Evolutionary conservation across 2,113 vertebrate genomes (phyloP).

Genomic region (Dipodomys stephensi): DNA sequence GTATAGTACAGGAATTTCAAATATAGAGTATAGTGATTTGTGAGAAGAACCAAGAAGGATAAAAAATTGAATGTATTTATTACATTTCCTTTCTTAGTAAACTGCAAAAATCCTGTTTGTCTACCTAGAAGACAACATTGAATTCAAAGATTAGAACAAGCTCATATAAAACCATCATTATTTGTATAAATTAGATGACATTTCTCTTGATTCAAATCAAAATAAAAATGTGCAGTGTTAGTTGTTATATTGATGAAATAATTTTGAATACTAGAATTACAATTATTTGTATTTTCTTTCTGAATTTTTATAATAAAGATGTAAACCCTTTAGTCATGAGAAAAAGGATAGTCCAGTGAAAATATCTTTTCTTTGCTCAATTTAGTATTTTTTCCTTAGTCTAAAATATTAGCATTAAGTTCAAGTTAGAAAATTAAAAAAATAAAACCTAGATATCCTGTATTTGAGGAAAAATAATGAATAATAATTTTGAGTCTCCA

Average conservation of each 20-base stretch:
- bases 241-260: background rate
- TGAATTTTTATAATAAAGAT: background rate
- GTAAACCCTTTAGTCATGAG: background rate
- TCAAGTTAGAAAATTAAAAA: background rate
- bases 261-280: background rate
- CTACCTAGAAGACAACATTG: background rate
- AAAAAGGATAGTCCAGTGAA: background rate
- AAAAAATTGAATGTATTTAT: background rate
- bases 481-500: background rate
- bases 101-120: constrained; percentile 4
- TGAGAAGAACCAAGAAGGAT: no score
- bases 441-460: background rate
- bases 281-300: background rate
- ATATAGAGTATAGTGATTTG: background rate
- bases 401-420: background rate
- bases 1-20: background rate
- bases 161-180: background rate
- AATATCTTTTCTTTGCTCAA: background rate
- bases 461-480: background rate
- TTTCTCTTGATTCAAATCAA: constrained; percentile 40
- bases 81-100: constrained; percentile 24
- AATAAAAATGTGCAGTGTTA: background rate
- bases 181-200: background rate
- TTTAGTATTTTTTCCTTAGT: background rate
- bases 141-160: constrained; percentile 33